Conservation (phyloP, 2,113 vertebrate species). For the human (Homo sapiens) region GRCh38 chrX:101565501-101566000, state of each 20-base stretch:
- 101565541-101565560: neutral
- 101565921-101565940: neutral
- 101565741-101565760: neutral
- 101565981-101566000: neutral
- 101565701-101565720: neutral
- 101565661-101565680: neutral
- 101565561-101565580: neutral
- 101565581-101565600: neutral
- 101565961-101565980: neutral
- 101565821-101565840: no score
- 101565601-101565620: neutral
- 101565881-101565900: neutral
- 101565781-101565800: no score
- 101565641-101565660: neutral
- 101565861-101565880: neutral
- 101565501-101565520: neutral
- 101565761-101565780: neutral
- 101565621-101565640: neutral
- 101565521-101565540: neutral
- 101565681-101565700: neutral
- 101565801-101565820: no score
- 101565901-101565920: neutral
- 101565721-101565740: neutral
- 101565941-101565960: neutral
- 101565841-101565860: neutral